Base-by-base conservation (phyloP, 2,888 invertebrate genomes). In the Erebia aethiops region DNA sequence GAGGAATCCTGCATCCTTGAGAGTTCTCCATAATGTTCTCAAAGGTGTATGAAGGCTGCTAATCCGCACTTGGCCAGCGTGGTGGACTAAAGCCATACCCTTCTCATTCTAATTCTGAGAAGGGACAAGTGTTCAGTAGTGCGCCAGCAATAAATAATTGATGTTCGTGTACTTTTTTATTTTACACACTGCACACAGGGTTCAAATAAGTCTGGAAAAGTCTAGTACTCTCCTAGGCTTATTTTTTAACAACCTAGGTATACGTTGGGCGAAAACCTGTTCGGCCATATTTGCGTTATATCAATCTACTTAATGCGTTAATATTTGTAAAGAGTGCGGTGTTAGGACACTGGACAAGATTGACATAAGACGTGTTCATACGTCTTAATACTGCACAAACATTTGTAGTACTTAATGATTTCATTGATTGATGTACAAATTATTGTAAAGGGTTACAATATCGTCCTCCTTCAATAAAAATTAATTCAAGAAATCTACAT, bases 241-340 rank as follows among this genome's bases (percentile, higher is more conserved):
- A 35, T 35, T 35, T 7, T 35, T 35, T 35, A 35, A 35, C 35
- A 35, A 35, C 52, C 14, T 57, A 63, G 11, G 54, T 64, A 16
- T 52, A 64, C n/a, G 63, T 35, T 16, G 60, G 16, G 21, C n/a
- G 56, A 65, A 66, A 66, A 70, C 54, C 52, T 61, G 70, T 43
- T 54, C 61, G 61, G 41, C 66, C 65, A 54, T 70, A 66, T 70
- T 70, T 70, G 70, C 46, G 66, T 66, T 46, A 70, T 61, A 56
- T 46, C 60, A 35, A 61, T 21, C 13, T 61, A n/a, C n/a, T n/a
- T n/a, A 61, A 70, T 61, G 65, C 69, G 64, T 64, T 52, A 41
- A 51, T 58, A 26, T 64, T 35, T 63, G 62, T 26, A 14, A 60
- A 68, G 18, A 11, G 43, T 43, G 68, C 13, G 35, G 7, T 35